Base-by-base conservation (phyloP, 2,797 vertebrate species). In the Enteromius mattozi region DNA sequence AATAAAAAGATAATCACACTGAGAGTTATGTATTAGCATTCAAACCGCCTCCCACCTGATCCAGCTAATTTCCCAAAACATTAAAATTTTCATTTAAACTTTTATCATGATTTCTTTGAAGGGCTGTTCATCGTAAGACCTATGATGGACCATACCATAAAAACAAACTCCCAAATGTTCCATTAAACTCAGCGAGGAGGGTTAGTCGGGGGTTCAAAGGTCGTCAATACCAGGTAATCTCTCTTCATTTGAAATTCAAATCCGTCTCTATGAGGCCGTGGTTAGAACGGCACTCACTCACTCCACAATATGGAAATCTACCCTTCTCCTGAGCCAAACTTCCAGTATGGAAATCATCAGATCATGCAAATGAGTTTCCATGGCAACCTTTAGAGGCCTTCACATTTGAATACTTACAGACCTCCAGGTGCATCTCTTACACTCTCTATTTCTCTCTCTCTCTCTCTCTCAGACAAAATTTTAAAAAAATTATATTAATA, bases 241-340 rank as follows among this genome's bases (percentile, higher is more conserved):
- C 87, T 37, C 90, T 90, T 96, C 88, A 99, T 99, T 99, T 99
- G 98, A 97, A 96, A 97, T 95, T 96, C 97, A 99, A 99, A 99
- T 96, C 78, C 91, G 87, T 87, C 89, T 93, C 87, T 91, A 90
- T 93, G 90, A 92, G 88, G 86, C 88, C 91, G 92, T 92, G 91
- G 89, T 90, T 93, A 91, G 91, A 92, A 89, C 92, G 85, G 92
- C 93, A 92, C 95, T 86, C 90, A 92, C 92, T 90, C 88, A 82
- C 93, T 93, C 95, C 93, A 94, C 92, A 92, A 88, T 93, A 99
- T 98, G 97, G 96, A 98, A 98, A 98, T 98, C 92, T 87, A 88
- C 56, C 71, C 61, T 91, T 90, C 87, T 80, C 86, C 88, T 88
- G 83, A 90, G 90, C 93, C 95, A 93, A 96, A 95, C 95, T 96